Percentiles rank a stretch among this genome's conserved stretches.
These are phyloP conservation scores for Melanerpes aurifrons DNA, from an alignment of 2,113 vertebrate genomes.

Conservation along the genomic window DNA sequence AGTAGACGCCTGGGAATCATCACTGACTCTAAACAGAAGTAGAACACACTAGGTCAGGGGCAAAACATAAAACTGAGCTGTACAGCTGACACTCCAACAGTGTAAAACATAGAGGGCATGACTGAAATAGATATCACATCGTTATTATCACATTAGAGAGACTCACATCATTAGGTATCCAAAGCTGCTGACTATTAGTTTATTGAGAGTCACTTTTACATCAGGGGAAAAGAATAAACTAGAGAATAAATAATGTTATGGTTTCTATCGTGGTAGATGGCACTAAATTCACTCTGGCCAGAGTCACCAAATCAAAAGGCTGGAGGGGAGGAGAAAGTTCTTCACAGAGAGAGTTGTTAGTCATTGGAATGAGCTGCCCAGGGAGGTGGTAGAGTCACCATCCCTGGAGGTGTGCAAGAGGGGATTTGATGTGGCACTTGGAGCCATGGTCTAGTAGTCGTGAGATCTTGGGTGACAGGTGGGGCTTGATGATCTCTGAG, in stretches of 20 bases:
- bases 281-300: not conserved
- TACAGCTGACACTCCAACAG: not conserved
- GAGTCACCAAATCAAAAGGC: constrained; percentile 34
- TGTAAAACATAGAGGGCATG: not conserved
- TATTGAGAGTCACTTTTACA: not conserved
- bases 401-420: no score
- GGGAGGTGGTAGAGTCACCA: no score
- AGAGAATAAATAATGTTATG: not conserved
- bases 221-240: not conserved
- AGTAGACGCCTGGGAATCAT: not conserved
- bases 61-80: not conserved
- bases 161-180: not conserved
- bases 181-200: not conserved
- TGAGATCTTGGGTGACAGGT: no score
- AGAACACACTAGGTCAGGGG: not conserved
- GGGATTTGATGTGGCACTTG: no score
- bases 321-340: no score
- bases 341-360: no score
- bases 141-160: not conserved
- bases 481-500: no score
- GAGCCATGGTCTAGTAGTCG: no score
- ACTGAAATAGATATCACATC: not conserved
- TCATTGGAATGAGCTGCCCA: no score
- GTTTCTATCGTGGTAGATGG: not conserved
- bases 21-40: not conserved